phyloP scores from a whole-genome alignment of 2,113 vertebrate species.

The Colius striatus region DNA sequence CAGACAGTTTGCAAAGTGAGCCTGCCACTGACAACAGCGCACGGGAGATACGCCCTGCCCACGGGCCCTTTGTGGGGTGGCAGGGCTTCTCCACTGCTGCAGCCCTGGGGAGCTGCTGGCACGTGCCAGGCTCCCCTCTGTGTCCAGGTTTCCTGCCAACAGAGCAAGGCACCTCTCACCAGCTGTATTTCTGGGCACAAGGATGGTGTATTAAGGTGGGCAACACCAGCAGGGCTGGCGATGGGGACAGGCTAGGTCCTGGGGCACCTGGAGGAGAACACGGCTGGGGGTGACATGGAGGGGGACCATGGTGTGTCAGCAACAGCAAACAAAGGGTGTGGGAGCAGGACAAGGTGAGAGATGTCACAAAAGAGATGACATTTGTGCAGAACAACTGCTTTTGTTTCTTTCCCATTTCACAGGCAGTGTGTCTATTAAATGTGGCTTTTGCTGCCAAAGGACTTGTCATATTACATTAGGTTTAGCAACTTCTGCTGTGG shows the following conservation, averaged over 20 bases:
- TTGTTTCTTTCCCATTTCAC: constrained; percentile 64
- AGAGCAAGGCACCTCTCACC: not conserved
- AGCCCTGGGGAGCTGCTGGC: not conserved
- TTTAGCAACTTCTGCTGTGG: constrained; percentile 76
- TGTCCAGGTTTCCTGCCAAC: not conserved
- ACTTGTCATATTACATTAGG: constrained; percentile 79
- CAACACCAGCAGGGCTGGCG: not conserved
- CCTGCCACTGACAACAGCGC: rapidly evolving
- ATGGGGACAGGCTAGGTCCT: not conserved
- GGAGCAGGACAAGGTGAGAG: not conserved
- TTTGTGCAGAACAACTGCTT: constrained; percentile 22
- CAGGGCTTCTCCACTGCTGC: not conserved
- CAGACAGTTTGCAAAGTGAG: rapidly evolving
- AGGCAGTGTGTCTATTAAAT: constrained; percentile 70
- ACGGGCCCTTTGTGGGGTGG: not conserved
- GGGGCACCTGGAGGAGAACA: not conserved
- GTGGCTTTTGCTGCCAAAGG: constrained; percentile 76
- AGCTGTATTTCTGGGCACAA: not conserved
- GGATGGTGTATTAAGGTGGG: not conserved
- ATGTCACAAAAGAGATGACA: not conserved
- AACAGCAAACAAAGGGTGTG: not conserved
- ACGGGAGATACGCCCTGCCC: not conserved
- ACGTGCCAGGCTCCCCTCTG: not conserved
- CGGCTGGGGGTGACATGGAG: not conserved
- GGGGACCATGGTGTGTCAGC: not conserved